Base-by-base conservation (phyloP, 2,797 vertebrate genomes). In the Pygocentrus nattereri region DNA sequence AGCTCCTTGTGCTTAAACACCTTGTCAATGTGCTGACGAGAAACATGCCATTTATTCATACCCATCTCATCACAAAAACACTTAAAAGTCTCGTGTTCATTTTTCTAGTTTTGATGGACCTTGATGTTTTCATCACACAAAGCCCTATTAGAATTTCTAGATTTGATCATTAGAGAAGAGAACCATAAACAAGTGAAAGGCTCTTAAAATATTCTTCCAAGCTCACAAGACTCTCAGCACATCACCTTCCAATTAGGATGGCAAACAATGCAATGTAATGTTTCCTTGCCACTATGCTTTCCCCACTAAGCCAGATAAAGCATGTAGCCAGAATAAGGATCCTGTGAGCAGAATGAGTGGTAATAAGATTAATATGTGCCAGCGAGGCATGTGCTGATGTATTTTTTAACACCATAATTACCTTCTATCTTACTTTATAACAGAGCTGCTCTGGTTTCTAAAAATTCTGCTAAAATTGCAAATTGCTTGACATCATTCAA, bases 1-100 rank as follows among this genome's bases (percentile, higher is more conserved):
- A 99, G 91, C 87, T 99, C 98, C 91, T 99, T 99, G 91, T 99
- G 98, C 84, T 98, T 99, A 90, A 99, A 99, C 78, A 99, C 97
- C 89, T 98, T 98, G 92, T 99, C 97, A 84, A 99, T 99, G 82
- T 99, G 97, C 98, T 99, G 87, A 69, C 31, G 19, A 65, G 2
- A 87, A 21, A 82, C 0, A 7, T 8, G 8, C n/a, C n/a, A 11
- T 15, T n/a, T n/a, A 59, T 31, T 76, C n/a, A 76, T 12, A 81
- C 8, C 70, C 6, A 0, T 56, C 18, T 44, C 23, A 44, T 34
- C 19, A 56, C 19, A 62, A 61, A n/a, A 38, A 52, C 44, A 15
- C 30, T 16, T 1, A 23, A 61, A 68, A 8, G 30, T 30, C 16
- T 61, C 0, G 8, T 65, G 56, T 34, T 34, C 15, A 65, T 27